Evolutionary conservation across 2,113 vertebrate species (phyloP).

Genomic region (Hiodon tergisus): DNA sequence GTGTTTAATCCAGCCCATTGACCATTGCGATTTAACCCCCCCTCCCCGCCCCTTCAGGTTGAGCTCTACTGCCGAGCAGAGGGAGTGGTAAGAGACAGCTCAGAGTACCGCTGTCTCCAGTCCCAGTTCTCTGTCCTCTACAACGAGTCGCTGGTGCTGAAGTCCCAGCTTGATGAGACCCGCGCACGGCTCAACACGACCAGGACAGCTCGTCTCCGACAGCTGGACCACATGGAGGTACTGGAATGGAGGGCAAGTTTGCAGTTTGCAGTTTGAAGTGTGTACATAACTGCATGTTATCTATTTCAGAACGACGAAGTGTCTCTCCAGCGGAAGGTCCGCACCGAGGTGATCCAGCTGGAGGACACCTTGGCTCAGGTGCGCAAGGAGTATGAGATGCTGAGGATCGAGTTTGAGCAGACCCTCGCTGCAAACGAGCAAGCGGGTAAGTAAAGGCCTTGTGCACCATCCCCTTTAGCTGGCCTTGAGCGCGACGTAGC

Average conservation of each 20-base stretch:
- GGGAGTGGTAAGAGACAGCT: slow-evolving; percentile 82
- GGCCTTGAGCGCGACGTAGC: no score
- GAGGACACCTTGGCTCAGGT: slow-evolving; percentile 95
- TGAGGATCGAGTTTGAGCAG: slow-evolving; percentile 95
- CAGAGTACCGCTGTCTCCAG: slow-evolving; percentile 93
- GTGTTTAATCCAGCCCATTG: no score
- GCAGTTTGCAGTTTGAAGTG: neutral
- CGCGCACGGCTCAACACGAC: slow-evolving; percentile 86
- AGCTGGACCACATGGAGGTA: slow-evolving; percentile 93
- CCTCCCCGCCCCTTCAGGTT: slow-evolving; percentile 51
- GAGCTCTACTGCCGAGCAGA: slow-evolving; percentile 81
- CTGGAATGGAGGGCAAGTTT: slow-evolving; percentile 17
- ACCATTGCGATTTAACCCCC: neutral
- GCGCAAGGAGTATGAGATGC: slow-evolving; percentile 95
- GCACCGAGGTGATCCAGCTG: slow-evolving; percentile 95
- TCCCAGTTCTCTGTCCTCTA: slow-evolving; percentile 96
- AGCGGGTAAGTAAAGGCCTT: slow-evolving; percentile 69
- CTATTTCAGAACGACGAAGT: slow-evolving; percentile 84
- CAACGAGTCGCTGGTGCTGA: slow-evolving; percentile 89
- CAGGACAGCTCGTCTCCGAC: slow-evolving; percentile 80
- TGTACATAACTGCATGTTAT: neutral
- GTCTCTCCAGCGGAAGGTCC: slow-evolving; percentile 88
- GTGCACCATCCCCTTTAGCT: no score
- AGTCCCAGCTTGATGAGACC: slow-evolving; percentile 88
- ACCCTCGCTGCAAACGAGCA: slow-evolving; percentile 96